Percentiles rank a stretch among this genome's conserved stretches.
Conservation (phyloP, 2,888 invertebrate species). For the Eulithis testata region DNA sequence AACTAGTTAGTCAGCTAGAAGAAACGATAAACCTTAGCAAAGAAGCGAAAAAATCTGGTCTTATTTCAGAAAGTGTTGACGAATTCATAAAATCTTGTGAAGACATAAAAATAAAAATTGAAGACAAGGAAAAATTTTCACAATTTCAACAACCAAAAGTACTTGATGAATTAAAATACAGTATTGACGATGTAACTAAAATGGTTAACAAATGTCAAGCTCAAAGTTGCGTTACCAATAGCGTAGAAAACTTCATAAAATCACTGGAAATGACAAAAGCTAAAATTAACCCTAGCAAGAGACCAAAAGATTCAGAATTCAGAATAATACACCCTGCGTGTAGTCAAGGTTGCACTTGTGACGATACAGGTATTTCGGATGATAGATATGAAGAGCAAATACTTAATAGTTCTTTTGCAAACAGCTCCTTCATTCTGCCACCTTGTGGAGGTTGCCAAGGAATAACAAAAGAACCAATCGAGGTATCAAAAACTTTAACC, state of each 20-base stretch:
- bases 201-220: slow-evolving; percentile 48
- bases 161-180: slow-evolving; percentile 42
- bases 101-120: slow-evolving; percentile 44
- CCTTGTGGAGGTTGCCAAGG: slow-evolving; percentile 23
- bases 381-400: slow-evolving; percentile 5
- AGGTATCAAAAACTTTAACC: background rate
- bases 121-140: slow-evolving; percentile 9
- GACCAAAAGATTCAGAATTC: slow-evolving; percentile 10
- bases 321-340: slow-evolving; percentile 18
- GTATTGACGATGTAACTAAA: slow-evolving; percentile 48
- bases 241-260: slow-evolving; percentile 48
- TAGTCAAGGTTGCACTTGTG: slow-evolving; percentile 30
- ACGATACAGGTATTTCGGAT: slow-evolving; percentile 5
- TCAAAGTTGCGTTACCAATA: slow-evolving; percentile 44
- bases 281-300: slow-evolving; percentile 37
- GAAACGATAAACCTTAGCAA: slow-evolving; percentile 48
- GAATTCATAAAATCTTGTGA: slow-evolving; percentile 53
- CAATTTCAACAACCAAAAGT: slow-evolving; percentile 33
- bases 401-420: background rate
- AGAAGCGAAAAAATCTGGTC: slow-evolving; percentile 47
- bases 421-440: background rate
- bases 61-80: slow-evolving; percentile 48
- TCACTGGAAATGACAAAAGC: slow-evolving; percentile 46
- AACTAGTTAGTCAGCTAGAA: slow-evolving; percentile 46
- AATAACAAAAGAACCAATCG: background rate